Evolutionary conservation across 2,797 vertebrate genomes (phyloP), one percentile per base, ranked within the genome.

Genomic region (Acrossocheilus wenchowensis): DNA sequence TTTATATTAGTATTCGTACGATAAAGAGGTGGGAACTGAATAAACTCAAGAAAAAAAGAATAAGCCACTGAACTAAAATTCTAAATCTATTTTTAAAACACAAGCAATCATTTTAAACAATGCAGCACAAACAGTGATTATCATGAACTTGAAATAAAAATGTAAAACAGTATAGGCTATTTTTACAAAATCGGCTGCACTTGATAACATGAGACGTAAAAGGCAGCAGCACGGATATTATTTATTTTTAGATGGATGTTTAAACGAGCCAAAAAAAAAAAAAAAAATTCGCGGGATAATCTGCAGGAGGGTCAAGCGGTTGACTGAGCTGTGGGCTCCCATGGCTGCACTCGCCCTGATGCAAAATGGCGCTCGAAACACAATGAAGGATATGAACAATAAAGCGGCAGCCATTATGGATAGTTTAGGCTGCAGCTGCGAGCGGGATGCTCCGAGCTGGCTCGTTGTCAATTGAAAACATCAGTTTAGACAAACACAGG

Each of bases 351-450:
- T 85, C 89, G 88, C 91, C 85, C 36, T 90, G 93, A 93, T 93
- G 89, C 93, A 97, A 97, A 96, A 97, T 97, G 97, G 97, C 96
- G 96, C 95, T 94, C 94, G 86, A 90, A 93, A 89, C 89, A 93
- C 94, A 96, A 95, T 94, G 94, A 92, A 93, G 91, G 89, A 92
- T 93, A 93, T 93, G 92, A 93, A 95, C 94, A 93, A 93, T 91
- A 93, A 94, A 91, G 91, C 92, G 94, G 96, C 95, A 94, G 96
- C 97, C 97, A 97, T 97, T 96, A 96, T 95, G 93, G 93, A 93
- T 91, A 39, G 83, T 82, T 79, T 82, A 21, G 85, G 57, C 48
- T 83, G 68, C 62, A 77, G 78, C 82, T 80, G 84, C 71, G 78
- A 89, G 68, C 82, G 72, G 64, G 57, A 50, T 75, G 69, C 43